These are phyloP conservation scores for Sturnira hondurensis DNA, from an alignment of 2,113 vertebrate species.

Conservation along the genomic window DNA sequence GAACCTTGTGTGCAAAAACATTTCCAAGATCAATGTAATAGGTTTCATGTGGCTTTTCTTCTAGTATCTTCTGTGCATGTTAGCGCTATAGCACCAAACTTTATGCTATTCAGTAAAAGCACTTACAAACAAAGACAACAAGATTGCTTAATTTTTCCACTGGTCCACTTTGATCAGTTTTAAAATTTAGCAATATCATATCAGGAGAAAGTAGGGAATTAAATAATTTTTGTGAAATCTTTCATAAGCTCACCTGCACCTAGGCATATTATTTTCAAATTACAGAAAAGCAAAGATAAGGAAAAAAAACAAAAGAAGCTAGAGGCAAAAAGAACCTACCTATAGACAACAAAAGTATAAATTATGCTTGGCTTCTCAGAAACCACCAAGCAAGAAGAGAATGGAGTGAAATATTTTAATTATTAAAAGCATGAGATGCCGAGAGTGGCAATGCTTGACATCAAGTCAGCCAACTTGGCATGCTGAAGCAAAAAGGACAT, in stretches of 20 bases:
- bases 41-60: background rate
- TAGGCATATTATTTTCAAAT: background rate
- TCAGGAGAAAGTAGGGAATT: background rate
- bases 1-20: too few species aligned
- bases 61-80: background rate
- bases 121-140: background rate
- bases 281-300: background rate
- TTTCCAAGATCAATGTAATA: background rate
- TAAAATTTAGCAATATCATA: background rate
- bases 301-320: background rate
- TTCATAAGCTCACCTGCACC: background rate
- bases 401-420: background rate
- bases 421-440: background rate
- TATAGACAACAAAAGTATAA: background rate
- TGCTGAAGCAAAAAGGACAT: background rate
- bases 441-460: background rate
- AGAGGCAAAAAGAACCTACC: background rate
- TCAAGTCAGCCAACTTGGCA: background rate
- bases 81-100: background rate
- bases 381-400: background rate
- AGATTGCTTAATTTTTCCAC: background rate
- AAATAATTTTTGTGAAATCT: background rate
- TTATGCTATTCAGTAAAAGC: background rate
- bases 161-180: background rate
- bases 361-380: background rate